phyloP scores from a whole-genome alignment of 2,888 invertebrate genomes.

The Meta bourneti region DNA sequence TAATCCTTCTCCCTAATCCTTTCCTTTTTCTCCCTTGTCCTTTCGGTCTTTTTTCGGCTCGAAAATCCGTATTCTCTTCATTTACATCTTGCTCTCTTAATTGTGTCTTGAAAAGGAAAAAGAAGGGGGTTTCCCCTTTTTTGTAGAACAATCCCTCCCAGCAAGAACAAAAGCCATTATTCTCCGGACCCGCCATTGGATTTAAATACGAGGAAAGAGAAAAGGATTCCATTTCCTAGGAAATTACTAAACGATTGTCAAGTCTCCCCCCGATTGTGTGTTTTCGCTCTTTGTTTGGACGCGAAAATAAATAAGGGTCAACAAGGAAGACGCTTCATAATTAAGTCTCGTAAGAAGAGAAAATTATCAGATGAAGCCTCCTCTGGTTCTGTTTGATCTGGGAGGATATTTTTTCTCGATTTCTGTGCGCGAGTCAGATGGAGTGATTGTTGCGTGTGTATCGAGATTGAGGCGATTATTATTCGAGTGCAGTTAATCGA shows the following conservation, averaged over 20 bases:
- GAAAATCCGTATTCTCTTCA: constrained; percentile 47
- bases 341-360: not conserved
- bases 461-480: not conserved
- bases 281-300: not conserved
- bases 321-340: not conserved
- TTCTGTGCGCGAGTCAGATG: not conserved
- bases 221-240: constrained; percentile 44
- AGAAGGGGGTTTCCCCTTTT: not conserved
- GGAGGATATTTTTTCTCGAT: not conserved
- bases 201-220: constrained; percentile 44
- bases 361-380: too few species aligned
- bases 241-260: constrained; percentile 56
- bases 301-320: constrained; percentile 30
- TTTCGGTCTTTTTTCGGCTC: constrained; percentile 1
- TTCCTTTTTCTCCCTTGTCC: constrained; percentile 1
- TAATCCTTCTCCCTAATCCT: constrained; percentile 61
- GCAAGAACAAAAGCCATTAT: constrained; percentile 24
- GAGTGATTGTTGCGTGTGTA: not conserved
- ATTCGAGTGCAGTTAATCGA: not conserved
- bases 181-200: not conserved
- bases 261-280: constrained; percentile 11
- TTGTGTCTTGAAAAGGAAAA: constrained; percentile 13
- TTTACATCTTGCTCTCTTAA: constrained; percentile 55
- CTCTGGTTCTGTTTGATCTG: not conserved
- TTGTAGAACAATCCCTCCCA: not conserved